Evolutionary conservation across 2,113 vertebrate species (phyloP).

Genomic region (Ciconia maguari): DNA sequence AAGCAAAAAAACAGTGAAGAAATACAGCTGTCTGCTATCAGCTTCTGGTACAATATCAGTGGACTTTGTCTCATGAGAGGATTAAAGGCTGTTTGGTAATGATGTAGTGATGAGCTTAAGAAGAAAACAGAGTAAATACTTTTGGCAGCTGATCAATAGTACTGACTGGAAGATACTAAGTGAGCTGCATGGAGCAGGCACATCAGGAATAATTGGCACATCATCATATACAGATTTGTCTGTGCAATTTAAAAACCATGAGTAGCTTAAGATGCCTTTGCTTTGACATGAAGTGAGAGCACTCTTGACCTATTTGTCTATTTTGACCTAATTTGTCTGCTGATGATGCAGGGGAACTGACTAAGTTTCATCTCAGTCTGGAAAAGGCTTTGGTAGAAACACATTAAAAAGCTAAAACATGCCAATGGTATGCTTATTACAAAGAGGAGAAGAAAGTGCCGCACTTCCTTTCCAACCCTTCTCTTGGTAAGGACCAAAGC

Average conservation of each 20-base stretch:
- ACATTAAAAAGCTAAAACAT: neutral
- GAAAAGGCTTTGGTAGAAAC: neutral
- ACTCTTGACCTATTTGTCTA: neutral
- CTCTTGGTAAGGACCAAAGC: neutral
- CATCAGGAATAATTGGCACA: neutral
- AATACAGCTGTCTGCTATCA: neutral
- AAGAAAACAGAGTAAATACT: neutral
- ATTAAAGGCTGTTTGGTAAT: neutral
- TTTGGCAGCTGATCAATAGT: slow-evolving; percentile 8
- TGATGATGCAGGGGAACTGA: neutral
- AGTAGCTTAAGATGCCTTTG: neutral
- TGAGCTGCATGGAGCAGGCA: neutral
- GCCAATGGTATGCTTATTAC: neutral
- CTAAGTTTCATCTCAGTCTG: neutral
- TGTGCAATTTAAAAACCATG: neutral
- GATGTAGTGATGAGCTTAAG: neutral
- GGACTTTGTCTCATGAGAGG: neutral
- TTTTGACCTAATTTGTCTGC: neutral
- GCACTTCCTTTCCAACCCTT: neutral
- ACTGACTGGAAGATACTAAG: neutral
- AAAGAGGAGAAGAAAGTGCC: neutral
- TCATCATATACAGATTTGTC: neutral
- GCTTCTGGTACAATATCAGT: neutral
- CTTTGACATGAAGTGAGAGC: neutral
- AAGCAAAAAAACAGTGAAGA: neutral